Conservation (phyloP, 2,797 vertebrate species). For the Ptychadena robeensis region DNA sequence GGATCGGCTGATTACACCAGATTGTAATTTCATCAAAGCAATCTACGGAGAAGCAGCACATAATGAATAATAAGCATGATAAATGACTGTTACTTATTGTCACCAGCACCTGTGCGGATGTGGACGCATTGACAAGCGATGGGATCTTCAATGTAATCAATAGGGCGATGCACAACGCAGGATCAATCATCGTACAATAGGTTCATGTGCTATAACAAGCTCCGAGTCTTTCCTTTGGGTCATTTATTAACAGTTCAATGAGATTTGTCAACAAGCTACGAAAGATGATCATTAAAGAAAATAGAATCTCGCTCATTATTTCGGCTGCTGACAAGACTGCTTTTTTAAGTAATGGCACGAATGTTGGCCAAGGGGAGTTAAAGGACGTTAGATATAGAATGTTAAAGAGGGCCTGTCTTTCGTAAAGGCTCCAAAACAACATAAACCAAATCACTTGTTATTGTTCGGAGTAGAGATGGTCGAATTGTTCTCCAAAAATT, state of each 20-base stretch:
- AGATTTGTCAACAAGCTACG: background rate
- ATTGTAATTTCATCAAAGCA: slow-evolving; percentile 36
- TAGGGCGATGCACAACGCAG: background rate
- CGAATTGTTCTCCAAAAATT: no score
- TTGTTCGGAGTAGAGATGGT: no score
- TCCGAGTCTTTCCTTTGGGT: background rate
- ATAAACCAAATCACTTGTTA: no score
- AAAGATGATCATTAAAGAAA: slow-evolving; percentile 1
- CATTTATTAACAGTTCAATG: background rate
- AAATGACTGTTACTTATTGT: slow-evolving; percentile 17
- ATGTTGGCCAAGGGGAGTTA: background rate
- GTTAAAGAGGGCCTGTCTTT: background rate
- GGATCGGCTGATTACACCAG: slow-evolving; percentile 44
- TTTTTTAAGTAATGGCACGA: background rate
- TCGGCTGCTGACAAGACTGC: background rate
- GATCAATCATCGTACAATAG: background rate
- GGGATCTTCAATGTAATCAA: background rate
- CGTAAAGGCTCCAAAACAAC: no score
- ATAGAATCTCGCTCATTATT: background rate
- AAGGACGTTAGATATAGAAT: background rate
- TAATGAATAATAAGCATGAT: slow-evolving; percentile 24
- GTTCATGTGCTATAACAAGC: background rate
- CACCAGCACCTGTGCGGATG: background rate
- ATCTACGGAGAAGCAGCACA: slow-evolving; percentile 12
- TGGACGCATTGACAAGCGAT: background rate